A percentile compares a stretch with the other conserved stretches of the same genome.
These are phyloP conservation scores for Brenthis ino DNA, from an alignment of 2,888 invertebrate species.

Conservation along the genomic window DNA sequence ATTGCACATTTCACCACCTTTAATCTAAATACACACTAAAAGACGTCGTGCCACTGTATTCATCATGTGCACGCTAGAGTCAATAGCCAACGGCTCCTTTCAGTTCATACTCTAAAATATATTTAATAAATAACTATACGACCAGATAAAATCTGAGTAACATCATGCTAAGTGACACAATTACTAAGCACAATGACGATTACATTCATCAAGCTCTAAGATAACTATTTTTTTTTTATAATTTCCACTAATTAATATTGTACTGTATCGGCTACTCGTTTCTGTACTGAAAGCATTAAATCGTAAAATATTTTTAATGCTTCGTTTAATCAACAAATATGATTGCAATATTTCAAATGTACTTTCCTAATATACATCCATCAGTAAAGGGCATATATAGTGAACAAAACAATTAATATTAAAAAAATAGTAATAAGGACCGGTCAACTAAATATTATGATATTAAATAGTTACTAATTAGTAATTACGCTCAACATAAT, in stretches of 20 bases:
- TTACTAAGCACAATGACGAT: constrained; percentile 81
- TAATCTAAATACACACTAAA: constrained; percentile 4
- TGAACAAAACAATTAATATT: constrained; percentile 38
- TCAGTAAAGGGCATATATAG: constrained; percentile 39
- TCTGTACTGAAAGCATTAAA: constrained; percentile 74
- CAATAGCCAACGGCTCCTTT: constrained; percentile 28
- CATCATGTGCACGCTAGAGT: constrained; percentile 25
- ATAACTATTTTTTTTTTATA: constrained; percentile 67
- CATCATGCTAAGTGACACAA: constrained; percentile 74
- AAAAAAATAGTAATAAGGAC: constrained; percentile 35
- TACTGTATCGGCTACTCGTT: constrained; percentile 69
- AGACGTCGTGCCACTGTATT: constrained; percentile 15
- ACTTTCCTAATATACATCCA: constrained; percentile 40
- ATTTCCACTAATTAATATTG: constrained; percentile 62
- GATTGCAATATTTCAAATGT: constrained; percentile 37
- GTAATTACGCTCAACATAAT: constrained; percentile 58
- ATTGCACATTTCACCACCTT: constrained; percentile 30
- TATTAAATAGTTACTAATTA: constrained; percentile 36
- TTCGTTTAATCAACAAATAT: constrained; percentile 41
- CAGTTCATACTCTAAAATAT: constrained; percentile 33
- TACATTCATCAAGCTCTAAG: constrained; percentile 80
- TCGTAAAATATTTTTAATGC: constrained; percentile 57
- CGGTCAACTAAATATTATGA: constrained; percentile 39
- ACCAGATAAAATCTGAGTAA: constrained; percentile 67
- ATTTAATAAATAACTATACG: constrained; percentile 50